Evolutionary conservation across 2,888 invertebrate genomes (phyloP).

Genomic region (Lumbricus terrestris): DNA sequence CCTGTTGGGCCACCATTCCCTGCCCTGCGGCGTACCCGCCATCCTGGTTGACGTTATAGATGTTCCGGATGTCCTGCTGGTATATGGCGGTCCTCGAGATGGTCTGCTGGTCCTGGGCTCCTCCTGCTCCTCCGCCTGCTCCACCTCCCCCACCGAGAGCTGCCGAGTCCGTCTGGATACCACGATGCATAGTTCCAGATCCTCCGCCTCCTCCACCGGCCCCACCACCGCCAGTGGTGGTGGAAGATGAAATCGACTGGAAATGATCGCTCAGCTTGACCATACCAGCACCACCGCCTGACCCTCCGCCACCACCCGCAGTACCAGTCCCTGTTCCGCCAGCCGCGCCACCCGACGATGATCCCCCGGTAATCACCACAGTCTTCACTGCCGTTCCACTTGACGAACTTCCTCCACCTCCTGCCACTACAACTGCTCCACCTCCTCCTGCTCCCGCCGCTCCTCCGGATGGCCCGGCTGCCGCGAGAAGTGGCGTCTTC

Average conservation of each 20-base stretch:
- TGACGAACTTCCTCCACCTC: neutral
- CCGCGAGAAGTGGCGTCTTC: neutral
- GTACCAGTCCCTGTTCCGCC: neutral
- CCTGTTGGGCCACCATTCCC: neutral
- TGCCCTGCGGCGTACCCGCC: neutral
- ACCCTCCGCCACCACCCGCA: slow-evolving; percentile 13
- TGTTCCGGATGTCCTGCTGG: slow-evolving; percentile 14
- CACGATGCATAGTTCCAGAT: slow-evolving; percentile 20
- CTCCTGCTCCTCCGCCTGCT: neutral
- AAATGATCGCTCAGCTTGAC: slow-evolving; percentile 26
- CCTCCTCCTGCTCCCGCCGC: slow-evolving; percentile 5
- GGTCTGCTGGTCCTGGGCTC: no score
- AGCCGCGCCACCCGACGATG: slow-evolving; percentile 6
- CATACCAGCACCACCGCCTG: neutral
- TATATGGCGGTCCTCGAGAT: neutral
- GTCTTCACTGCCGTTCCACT: neutral
- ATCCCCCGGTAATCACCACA: neutral
- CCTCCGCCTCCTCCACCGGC: neutral
- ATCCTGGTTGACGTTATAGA: neutral
- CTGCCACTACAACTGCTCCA: neutral
- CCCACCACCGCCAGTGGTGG: neutral
- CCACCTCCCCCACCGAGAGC: neutral
- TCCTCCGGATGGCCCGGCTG: neutral
- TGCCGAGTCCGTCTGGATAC: slow-evolving; percentile 26
- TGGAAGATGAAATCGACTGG: neutral